Evolutionary conservation across 1,140 invertebrate species (phyloP).

Genomic region (Lordiphosa clarofinis): DNA sequence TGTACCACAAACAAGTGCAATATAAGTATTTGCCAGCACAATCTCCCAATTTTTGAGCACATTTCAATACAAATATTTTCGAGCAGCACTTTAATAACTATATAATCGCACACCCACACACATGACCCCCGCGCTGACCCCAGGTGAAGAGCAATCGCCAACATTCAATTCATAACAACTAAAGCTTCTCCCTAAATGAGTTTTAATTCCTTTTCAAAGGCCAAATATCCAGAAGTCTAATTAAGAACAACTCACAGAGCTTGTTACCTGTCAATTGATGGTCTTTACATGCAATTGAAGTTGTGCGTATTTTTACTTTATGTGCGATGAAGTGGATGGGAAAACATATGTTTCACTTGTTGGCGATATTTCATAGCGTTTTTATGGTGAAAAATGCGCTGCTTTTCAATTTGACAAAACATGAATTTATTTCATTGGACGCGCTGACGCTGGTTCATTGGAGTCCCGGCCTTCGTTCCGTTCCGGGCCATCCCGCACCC

Average conservation of each 20-base stretch:
- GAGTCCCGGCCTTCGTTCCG: slow-evolving; percentile 7
- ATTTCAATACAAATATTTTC: too few species aligned
- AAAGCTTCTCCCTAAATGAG: not conserved
- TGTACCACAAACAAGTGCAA: too few species aligned
- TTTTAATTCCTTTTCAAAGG: slow-evolving; percentile 7
- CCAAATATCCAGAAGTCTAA: slow-evolving; percentile 10
- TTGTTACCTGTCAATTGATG: slow-evolving; percentile 20
- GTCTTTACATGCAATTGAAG: slow-evolving; percentile 12
- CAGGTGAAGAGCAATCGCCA: too few species aligned
- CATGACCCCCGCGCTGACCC: too few species aligned
- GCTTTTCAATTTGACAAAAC: slow-evolving; percentile 53
- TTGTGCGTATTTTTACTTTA: slow-evolving; percentile 3
- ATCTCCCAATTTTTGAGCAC: too few species aligned
- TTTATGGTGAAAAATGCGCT: slow-evolving; percentile 25
- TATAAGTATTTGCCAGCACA: too few species aligned
- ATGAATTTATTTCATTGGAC: slow-evolving; percentile 53
- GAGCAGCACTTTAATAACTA: too few species aligned
- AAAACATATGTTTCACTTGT: slow-evolving; percentile 13
- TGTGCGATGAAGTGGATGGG: slow-evolving; percentile 12
- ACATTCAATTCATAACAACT: not conserved
- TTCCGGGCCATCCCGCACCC: not conserved
- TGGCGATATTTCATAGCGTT: slow-evolving; percentile 15
- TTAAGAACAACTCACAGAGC: slow-evolving; percentile 8
- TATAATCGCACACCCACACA: too few species aligned
- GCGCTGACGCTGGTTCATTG: slow-evolving; percentile 34